Conservation (phyloP, 2,797 vertebrate species). For the Leptatherina wallacei region DNA sequence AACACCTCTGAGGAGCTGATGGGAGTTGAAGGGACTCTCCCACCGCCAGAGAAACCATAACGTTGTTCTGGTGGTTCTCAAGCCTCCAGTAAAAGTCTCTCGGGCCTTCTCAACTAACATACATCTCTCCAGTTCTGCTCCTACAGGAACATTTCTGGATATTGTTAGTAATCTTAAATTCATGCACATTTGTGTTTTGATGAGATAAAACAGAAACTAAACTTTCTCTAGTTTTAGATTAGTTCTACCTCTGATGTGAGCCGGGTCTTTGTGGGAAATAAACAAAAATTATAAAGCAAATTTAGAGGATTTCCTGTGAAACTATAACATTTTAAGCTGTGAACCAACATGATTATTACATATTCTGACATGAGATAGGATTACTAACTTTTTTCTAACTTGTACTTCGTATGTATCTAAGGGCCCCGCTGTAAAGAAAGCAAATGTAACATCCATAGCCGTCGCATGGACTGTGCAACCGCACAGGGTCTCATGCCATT, state of each 20-base stretch:
- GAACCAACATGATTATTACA: no score
- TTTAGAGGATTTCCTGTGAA: not conserved
- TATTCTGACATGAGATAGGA: no score
- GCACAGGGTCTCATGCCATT: no score
- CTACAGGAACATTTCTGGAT: conserved; percentile 8
- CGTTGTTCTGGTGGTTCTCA: conserved; percentile 21
- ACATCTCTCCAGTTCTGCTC: not conserved
- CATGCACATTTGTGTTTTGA: not conserved
- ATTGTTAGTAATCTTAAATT: conserved; percentile 11
- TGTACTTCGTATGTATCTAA: not conserved
- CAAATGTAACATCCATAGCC: no score
- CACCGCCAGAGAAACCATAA: conserved; percentile 9
- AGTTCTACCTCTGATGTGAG: not conserved
- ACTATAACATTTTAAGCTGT: not conserved
- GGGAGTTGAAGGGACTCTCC: conserved; percentile 9
- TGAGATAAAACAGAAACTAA: conserved; percentile 14
- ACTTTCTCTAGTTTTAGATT: not conserved
- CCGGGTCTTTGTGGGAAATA: not conserved
- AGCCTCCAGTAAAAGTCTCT: conserved; percentile 9
- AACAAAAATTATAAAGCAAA: not conserved
- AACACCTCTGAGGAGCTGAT: conserved; percentile 3
- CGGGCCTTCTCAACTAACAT: conserved; percentile 9
- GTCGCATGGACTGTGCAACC: no score
- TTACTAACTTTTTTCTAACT: not conserved
- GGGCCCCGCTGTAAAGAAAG: no score